Evolutionary conservation across 2,888 invertebrate species (phyloP), one percentile per base, ranked within the genome.

Genomic region (Nomada flava): DNA sequence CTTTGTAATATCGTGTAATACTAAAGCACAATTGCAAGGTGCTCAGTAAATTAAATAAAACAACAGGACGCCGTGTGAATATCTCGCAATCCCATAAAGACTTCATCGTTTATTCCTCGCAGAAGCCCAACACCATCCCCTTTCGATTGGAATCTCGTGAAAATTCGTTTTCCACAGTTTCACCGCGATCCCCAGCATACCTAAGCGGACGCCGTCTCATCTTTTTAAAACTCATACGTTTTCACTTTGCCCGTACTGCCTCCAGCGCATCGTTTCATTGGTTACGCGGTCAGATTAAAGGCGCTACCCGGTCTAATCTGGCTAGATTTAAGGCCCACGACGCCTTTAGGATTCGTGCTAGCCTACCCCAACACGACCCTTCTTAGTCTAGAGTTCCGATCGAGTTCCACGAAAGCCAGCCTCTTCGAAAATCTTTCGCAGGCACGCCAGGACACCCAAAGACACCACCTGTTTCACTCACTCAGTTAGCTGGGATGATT

Each of bases 231-330:
- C 62, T 57, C 74, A 73, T 79, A 82, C 75, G 67, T 85, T 87
- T 86, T 69, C 72, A 78, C 78, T 86, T 83, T 20, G 67, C n/a
- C 65, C n/a, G 29, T 52, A 50, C 71, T 60, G 60, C 72, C 79
- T 68, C 57, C 67, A 47, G 57, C 72, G 70, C 69, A 9, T 47
- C 57, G 69, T 71, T 74, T 81, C 79, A 69, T 76, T 52, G 78
- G 75, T 74, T 36, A 81, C 53, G 82, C 87, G 83, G 84, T 29
- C 76, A 83, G 83, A 87, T 86, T 87, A 87, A 86, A 87, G 83
- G 76, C 73, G 59, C 68, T 74, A 65, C 64, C 70, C 50, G 75
- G 62, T 53, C 77, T 86, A 85, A 87, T 87, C 87, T 81, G 74
- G 59, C 83, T 79, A 81, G 84, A 87, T 87, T 87, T 87, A 86